Evolutionary conservation across 2,888 invertebrate species (phyloP), one percentile per base, ranked within the genome.

Genomic region (Leptopilina myrica): DNA sequence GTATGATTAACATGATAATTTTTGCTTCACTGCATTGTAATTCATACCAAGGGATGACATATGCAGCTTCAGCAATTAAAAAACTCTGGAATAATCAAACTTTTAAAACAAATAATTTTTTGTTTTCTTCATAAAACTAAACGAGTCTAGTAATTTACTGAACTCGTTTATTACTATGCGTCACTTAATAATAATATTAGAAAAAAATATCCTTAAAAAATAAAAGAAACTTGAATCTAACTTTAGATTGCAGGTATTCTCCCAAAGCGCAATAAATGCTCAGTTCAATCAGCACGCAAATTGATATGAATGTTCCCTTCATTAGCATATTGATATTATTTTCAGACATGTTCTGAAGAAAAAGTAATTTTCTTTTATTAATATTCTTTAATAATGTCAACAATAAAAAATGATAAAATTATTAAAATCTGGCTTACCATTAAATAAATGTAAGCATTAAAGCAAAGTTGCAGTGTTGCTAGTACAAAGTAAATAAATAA

Each of bases 211-310:
- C 7, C 43, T 43, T 20, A 1, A 20, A 0, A 20, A 20, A 20
- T 20, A 20, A 20, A 20, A 20, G 20, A 20, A 20, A 20, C 43
- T 43, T 43, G 43, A 43, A 8, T 5, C 33, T 15, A 59, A 59
- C 66, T 43, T 66, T 66, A 43, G 66, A n/a, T 15, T 43, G 43
- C 6, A 66, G 66, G 43, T 43, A 66, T 43, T 66, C 66, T 8
- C 66, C 66, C 12, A 66, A 14, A 43, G 43, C 40, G n/a, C 66
- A 66, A 43, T 66, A 43, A 66, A 40, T 66, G 4, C 66, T 43
- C 1, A 66, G 15, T 59, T 59, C n/a, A 59, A 8, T 59, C 2
- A 59, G 15, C 5, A 59, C 59, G 4, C n/a, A 14, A 1, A 14
- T n/a, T n/a, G 15, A 59, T 6, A 15, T n/a, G 5, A 59, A 59